Base-by-base conservation (phyloP, 2,113 vertebrate species). In the Pardalotus punctatus region DNA sequence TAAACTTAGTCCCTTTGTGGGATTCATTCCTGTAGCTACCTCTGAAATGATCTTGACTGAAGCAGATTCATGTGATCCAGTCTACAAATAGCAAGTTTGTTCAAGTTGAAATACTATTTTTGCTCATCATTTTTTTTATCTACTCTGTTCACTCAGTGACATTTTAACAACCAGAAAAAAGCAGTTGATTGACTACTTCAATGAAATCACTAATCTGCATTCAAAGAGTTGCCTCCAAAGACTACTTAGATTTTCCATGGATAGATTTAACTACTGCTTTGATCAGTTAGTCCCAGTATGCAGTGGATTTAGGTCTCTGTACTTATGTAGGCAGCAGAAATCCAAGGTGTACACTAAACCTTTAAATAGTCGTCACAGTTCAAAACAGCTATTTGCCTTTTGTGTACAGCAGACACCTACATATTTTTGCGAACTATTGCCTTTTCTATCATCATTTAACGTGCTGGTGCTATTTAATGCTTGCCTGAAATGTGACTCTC, bases 1-100 rank as follows among this genome's bases (percentile, higher is more conserved):
- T 98, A 99, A 98, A 98, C 97, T 97, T 95, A 97, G 97, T 97
- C 98, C 98, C 98, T 98, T 98, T 97, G 97, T 98, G 98, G 98
- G 98, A 98, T 98, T 98, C 97, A 98, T 92, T 98, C 97, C 97
- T 97, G 95, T 96, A 96, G 97, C 96, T 95, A 94, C 96, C 94
- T 98, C 98, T 91, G 92, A 97, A 97, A 97, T 97, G 97, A 94
- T 97, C 98, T 97, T 94, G 97, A 97, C 97, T 97, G 96, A 93
- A 96, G 97, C 94, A 96, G 97, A 97, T 97, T 97, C 98, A 98
- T 97, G 96, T 97, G 98, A 98, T 97, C 98, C 96, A 96, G 96
- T 93, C 88, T 86, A 97, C 97, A 97, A 97, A 98, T 91, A 95
- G 97, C 97, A 98, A 98, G 96, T 98, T 98, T 98, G 98, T 97